phyloP scores from a whole-genome alignment of 2,113 vertebrate species.

The Gavia stellata region DNA sequence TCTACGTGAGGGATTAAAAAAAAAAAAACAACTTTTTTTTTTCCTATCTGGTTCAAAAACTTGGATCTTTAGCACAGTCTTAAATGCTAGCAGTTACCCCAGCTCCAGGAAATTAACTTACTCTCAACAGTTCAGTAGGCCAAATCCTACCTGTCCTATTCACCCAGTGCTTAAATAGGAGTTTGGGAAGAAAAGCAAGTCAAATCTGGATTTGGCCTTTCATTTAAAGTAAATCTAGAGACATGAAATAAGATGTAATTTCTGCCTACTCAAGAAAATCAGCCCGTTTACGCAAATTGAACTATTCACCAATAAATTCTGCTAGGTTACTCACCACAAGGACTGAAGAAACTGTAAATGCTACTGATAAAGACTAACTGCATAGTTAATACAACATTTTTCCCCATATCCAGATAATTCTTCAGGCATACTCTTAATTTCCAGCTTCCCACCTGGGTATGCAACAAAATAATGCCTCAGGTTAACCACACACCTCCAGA shows the following conservation, averaged over 20 bases:
- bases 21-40: not conserved
- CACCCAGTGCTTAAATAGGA: not conserved
- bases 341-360: not conserved
- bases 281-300: not conserved
- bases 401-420: not conserved
- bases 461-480: not conserved
- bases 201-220: not conserved
- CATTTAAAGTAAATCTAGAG: not conserved
- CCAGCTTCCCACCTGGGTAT: not conserved
- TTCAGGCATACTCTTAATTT: not conserved
- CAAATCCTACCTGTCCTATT: not conserved
- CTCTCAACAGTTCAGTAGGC: not conserved
- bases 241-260: not conserved
- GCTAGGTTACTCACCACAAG: not conserved
- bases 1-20: not conserved
- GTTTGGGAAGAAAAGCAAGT: not conserved
- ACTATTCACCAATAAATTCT: conserved; percentile 14
- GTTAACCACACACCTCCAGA: not conserved
- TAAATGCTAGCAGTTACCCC: not conserved
- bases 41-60: not conserved
- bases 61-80: not conserved
- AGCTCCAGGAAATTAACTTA: not conserved
- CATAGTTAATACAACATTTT: not conserved
- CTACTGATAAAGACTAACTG: conserved; percentile 2
- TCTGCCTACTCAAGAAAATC: conserved; percentile 40